Evolutionary conservation across 2,797 vertebrate genomes (phyloP), one percentile per base, ranked within the genome.

Genomic region (Poeciliopsis presidionis): DNA sequence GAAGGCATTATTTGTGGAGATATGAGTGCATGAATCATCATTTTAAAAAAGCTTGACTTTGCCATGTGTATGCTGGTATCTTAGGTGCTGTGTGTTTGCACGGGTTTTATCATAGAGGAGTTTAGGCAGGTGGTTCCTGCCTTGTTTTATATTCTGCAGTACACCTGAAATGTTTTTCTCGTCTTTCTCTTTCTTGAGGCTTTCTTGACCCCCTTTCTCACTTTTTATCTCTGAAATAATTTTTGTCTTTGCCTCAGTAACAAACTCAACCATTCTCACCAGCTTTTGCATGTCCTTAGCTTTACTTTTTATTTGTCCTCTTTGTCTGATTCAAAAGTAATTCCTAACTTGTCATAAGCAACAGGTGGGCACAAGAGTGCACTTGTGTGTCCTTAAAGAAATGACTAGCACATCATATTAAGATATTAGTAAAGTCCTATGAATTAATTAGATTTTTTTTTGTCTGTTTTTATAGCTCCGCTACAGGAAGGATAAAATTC

Each of bases 401-500:
- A 75, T 1, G 67, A 67, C 57, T 49, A 73, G 72, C 25, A 39
- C 55, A 25, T 30, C 7, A 74, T 63, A 82, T 59, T 36, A 41
- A 30, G 11, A 12, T 39, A n/a, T 33, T 43, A 5, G 20, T 36
- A 47, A 47, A 8, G 5, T 72, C 49, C 69, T 57, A 13, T 30
- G 3, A 14, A 30, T 61, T 33, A 13, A 47, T 85, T 79, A 82
- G 11, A 85, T 76, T 77, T 7, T 36, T 7, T 36, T 30, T 39
- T 79, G 0, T 70, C 25, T 70, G 14, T 28, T 73, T 41, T 80
- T 78, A 43, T 92, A 98, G 97, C 96, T 97, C 74, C 97, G 97
- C 43, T 98, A 98, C 92, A 96, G 97, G 81, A 98, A 98, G 90
- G 97, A 98, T 86, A 97, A 97, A 70, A 94, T 93, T 1, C 93